phyloP scores from a whole-genome alignment of 2,888 invertebrate species.

The Mallateleia sp. region DNA sequence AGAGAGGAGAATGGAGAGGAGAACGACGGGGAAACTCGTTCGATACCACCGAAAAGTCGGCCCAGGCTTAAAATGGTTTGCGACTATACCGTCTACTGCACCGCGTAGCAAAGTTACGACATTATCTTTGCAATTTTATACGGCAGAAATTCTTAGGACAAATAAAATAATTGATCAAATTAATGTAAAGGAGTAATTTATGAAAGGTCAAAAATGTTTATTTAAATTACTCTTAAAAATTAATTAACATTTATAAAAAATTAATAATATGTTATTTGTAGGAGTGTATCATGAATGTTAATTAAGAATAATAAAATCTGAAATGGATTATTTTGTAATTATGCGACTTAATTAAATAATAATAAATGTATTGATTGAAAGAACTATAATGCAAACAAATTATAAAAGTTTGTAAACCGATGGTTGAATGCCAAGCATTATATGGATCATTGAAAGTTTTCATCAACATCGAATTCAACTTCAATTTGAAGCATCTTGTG shows the following conservation, averaged over 20 bases:
- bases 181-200: too few species aligned
- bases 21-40: conserved; percentile 80
- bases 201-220: too few species aligned
- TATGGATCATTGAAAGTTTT: conserved; percentile 38
- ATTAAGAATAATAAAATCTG: too few species aligned
- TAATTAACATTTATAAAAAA: too few species aligned
- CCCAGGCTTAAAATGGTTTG: conserved; percentile 71
- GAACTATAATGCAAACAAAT: background rate
- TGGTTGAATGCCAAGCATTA: background rate
- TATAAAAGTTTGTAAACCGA: background rate
- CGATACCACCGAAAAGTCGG: conserved; percentile 87
- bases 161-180: too few species aligned
- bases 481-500: conserved; percentile 23
- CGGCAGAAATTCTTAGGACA: too few species aligned
- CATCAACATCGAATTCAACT: conserved; percentile 47
- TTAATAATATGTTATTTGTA: too few species aligned
- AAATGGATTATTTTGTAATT: too few species aligned
- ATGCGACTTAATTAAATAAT: too few species aligned
- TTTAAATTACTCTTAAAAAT: too few species aligned
- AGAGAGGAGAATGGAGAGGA: conserved; percentile 78
- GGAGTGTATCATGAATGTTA: too few species aligned
- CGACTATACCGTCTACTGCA: conserved; percentile 21
- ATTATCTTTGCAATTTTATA: conserved; percentile 21
- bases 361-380: background rate
- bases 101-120: conserved; percentile 11